Percentiles rank a stretch among this genome's conserved stretches.
Evolutionary conservation across 2,797 vertebrate genomes (phyloP).

Genomic region (Mus minutoides): DNA sequence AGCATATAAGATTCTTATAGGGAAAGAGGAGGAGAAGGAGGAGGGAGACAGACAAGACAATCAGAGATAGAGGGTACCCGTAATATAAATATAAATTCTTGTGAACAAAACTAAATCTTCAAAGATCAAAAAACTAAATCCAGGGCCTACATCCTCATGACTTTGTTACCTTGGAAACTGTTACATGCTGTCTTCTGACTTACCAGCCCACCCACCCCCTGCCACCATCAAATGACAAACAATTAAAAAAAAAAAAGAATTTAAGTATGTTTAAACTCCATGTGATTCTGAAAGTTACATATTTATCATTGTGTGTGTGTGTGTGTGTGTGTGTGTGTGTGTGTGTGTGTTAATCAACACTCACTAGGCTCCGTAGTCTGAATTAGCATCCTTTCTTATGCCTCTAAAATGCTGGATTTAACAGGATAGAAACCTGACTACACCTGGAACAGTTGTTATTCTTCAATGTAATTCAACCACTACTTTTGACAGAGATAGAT

Average conservation of each 20-base stretch:
- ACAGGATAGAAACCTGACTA: neutral
- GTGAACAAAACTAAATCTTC: constrained; percentile 33
- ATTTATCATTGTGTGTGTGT: neutral
- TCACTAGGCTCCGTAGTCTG: neutral
- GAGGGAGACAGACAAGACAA: neutral
- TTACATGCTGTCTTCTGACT: neutral
- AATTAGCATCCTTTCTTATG: neutral
- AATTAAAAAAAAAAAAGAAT: neutral
- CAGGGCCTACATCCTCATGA: neutral
- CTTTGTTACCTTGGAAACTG: neutral
- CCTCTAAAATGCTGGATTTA: neutral
- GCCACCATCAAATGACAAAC: neutral
- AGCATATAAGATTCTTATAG: neutral
- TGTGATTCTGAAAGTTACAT: neutral
- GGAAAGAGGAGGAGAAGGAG: neutral
- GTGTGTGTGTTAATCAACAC: neutral
- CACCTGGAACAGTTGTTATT: neutral
- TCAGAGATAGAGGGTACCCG: neutral
- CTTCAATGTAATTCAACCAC: constrained; percentile 47
- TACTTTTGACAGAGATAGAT: constrained; percentile 52
- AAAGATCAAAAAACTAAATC: constrained; percentile 31
- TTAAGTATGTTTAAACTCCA: neutral
- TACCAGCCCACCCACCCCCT: neutral
- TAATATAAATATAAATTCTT: constrained; percentile 23
- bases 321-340: neutral